Base-by-base conservation (phyloP, 2,113 vertebrate genomes). In the Semicossyphus pulcher region DNA sequence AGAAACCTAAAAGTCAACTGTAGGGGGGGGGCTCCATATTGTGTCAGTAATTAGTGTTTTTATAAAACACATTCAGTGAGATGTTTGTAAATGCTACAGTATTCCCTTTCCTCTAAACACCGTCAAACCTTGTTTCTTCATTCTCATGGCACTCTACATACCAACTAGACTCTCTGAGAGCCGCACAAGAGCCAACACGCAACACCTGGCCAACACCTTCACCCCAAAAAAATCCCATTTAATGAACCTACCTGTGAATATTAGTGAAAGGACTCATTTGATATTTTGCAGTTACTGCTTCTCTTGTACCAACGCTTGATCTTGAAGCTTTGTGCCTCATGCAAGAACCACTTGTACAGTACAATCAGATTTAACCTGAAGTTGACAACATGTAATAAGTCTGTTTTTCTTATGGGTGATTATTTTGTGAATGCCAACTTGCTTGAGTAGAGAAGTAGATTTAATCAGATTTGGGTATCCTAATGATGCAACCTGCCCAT, bases 41-140 rank as follows among this genome's bases (percentile, higher is more conserved):
- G 49, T 66, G 59, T 76, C 42, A 36, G 59, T 61, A n/a, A 64
- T 65, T 66, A 74, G 72, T 70, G 56, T 71, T 74, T 18, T 20
- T 72, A 7, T 23, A 67, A 78, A 77, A 72, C 72, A 84, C 71
- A 70, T 72, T 81, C 68, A 66, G 53, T 48, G 41, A 86, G 65
- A 84, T 60, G 31, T 69, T 48, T 66, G 59, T 57, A 60, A 72
- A 84, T 52, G 72, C 81, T 84, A 77, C 63, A 68, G 36, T 68
- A 76, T 80, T 79, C 57, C 0, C 28, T 66, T 64, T 75, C 59
- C 68, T 47, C 58, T 67, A 41, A 65, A 77, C 52, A 36, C 32
- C 56, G 2, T 44, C 11, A 15, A 44, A 75, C 65, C 25, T 14
- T 0, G 10, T 49, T 67, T 60, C 52, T 64, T 74, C 49, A 41